Conservation (phyloP, 2,113 vertebrate genomes). For the Calyptomena viridis region DNA sequence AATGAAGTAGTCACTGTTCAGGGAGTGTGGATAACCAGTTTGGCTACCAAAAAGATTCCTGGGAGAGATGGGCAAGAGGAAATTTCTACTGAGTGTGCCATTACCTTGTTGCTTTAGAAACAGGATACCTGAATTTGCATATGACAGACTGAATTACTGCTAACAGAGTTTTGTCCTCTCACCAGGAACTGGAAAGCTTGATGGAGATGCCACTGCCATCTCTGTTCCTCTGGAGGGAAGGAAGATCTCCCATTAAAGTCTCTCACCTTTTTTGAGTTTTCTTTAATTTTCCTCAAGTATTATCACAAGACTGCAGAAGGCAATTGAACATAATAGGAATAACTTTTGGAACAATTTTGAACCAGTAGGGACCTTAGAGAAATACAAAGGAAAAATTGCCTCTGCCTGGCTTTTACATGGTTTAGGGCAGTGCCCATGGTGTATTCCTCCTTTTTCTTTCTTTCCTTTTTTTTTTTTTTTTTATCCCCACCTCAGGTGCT, state of each 20-base stretch:
- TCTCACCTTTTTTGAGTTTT: not conserved
- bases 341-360: not conserved
- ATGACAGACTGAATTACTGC: not conserved
- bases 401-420: not conserved
- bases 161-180: not conserved
- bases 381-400: not conserved
- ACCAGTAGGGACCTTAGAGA: not conserved
- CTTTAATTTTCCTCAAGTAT: not conserved
- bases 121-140: not conserved
- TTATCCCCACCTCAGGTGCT: not conserved
- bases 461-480: not conserved
- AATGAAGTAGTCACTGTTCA: not conserved
- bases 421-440: not conserved
- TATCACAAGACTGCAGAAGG: not conserved
- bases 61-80: not conserved
- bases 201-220: not conserved
- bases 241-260: not conserved
- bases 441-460: not conserved
- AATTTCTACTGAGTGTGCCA: not conserved
- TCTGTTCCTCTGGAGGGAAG: not conserved
- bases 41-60: not conserved
- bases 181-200: not conserved
- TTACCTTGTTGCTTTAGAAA: not conserved
- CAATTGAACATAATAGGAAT: not conserved
- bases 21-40: not conserved